Base-by-base conservation (phyloP, 2,888 invertebrate genomes). In the Eupithecia tripunctaria region DNA sequence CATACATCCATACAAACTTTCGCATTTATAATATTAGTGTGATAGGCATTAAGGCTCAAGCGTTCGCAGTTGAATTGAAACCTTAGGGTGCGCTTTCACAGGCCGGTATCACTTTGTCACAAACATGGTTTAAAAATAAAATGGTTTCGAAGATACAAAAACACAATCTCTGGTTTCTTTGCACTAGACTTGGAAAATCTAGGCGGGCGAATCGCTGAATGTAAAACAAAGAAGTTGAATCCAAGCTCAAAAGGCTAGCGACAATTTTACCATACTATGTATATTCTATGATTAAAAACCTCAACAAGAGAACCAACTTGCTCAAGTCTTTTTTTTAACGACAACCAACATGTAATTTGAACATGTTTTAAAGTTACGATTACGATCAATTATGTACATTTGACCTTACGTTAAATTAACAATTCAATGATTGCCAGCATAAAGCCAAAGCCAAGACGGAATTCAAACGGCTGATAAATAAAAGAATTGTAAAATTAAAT, bases 401-500 rank as follows among this genome's bases (percentile, higher is more conserved):
- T 84, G 86, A 86, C 87, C 87, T 88, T 86, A 86, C 80, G 78
- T 80, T 72, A 79, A 82, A 86, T 85, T 84, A 85, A 83, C 79
- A 79, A 83, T 82, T 82, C 81, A 81, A 81, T 79, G 78, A 77
- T 77, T 78, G 76, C 67, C 36, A 67, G 71, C 65, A 69, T 75
- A 41, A 68, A 59, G 63, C n/a, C 38, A 63, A 63, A 32, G 36
- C 64, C 27, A 71, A 70, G 73, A 75, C 78, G 75, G 72, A 75
- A 74, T 70, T 73, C 69, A 73, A 69, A 73, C 69, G 59, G 66
- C 27, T 70, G 56, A 70, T 70, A 67, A 74, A 75, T 70, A 47
- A 71, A 72, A 74, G 41, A 62, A 71, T 64, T 38, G 21, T 64
- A 8, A 32, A 32, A 32, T 32, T 32, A 32, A 64, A 29, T 60